These are phyloP conservation scores for Lepidocyrtinus sp. DNA, from an alignment of 2,888 invertebrate genomes.

Conservation along the genomic window DNA sequence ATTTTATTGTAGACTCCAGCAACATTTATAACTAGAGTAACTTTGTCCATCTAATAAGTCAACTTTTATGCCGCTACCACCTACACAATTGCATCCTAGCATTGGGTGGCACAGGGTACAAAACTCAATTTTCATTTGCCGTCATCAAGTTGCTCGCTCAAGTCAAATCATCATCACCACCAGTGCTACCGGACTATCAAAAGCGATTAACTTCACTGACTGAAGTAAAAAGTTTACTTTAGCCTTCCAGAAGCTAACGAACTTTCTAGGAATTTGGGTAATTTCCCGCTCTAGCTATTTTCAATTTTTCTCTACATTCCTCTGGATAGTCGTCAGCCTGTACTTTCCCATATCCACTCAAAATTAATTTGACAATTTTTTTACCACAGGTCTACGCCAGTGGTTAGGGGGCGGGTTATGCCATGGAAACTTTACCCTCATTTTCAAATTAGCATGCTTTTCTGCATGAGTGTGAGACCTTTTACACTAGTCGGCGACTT, in stretches of 20 bases:
- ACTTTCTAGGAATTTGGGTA: conserved; percentile 34
- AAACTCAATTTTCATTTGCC: neutral
- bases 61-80: no score
- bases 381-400: neutral
- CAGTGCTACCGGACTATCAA: neutral
- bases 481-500: neutral
- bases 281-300: conserved; percentile 8
- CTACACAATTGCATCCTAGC: no score
- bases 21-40: no score
- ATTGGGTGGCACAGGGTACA: neutral
- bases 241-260: neutral
- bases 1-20: no score
- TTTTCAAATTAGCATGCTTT: conserved; percentile 10
- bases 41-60: no score
- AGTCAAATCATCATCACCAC: conserved; percentile 14
- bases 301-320: conserved; percentile 7
- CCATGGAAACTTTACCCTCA: conserved; percentile 9
- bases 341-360: neutral
- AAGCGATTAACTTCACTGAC: conserved; percentile 7
- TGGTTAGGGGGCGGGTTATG: neutral
- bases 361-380: conserved; percentile 37
- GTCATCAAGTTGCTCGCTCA: neutral
- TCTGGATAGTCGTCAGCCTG: neutral
- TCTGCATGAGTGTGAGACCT: neutral
- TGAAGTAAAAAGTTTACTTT: conserved; percentile 50